A percentile compares a stretch with the other conserved stretches of the same genome.
phyloP scores from a whole-genome alignment of 2,797 vertebrate species.

The Enteromius unitaeniatus region DNA sequence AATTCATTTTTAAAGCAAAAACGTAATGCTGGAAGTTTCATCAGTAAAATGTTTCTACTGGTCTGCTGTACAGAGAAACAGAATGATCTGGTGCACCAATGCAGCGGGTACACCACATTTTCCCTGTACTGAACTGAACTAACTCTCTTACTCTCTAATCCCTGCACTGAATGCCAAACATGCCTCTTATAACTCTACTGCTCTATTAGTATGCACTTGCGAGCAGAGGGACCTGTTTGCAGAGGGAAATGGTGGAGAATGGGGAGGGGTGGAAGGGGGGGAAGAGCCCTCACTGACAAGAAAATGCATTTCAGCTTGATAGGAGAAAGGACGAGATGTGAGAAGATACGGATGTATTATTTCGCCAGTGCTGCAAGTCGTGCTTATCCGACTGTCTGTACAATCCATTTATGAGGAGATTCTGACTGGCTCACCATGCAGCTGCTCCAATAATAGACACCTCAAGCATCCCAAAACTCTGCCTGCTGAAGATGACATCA shows the following conservation, averaged over 20 bases:
- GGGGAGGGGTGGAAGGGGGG: neutral
- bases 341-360: conserved; percentile 74
- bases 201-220: conserved; percentile 66
- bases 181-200: conserved; percentile 54
- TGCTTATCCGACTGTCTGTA: conserved; percentile 74
- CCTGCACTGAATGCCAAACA: conserved; percentile 67
- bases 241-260: conserved; percentile 46
- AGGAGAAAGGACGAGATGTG: conserved; percentile 61
- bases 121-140: conserved; percentile 60
- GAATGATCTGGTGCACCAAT: conserved; percentile 63
- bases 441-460: conserved; percentile 74
- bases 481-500: conserved; percentile 16
- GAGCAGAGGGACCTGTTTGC: conserved; percentile 60
- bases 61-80: conserved; percentile 63
- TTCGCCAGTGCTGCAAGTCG: conserved; percentile 64
- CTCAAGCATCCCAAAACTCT: conserved; percentile 36
- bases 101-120: conserved; percentile 62
- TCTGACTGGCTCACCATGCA: conserved; percentile 67
- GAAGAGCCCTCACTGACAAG: conserved; percentile 62
- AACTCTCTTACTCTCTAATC: conserved; percentile 43
- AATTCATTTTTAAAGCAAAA: conserved; percentile 69
- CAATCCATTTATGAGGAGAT: conserved; percentile 68
- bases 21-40: conserved; percentile 66
- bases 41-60: conserved; percentile 67
- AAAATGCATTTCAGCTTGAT: conserved; percentile 66